phyloP scores from a whole-genome alignment of 2,113 vertebrate species.

The Chloropsis hardwickii region DNA sequence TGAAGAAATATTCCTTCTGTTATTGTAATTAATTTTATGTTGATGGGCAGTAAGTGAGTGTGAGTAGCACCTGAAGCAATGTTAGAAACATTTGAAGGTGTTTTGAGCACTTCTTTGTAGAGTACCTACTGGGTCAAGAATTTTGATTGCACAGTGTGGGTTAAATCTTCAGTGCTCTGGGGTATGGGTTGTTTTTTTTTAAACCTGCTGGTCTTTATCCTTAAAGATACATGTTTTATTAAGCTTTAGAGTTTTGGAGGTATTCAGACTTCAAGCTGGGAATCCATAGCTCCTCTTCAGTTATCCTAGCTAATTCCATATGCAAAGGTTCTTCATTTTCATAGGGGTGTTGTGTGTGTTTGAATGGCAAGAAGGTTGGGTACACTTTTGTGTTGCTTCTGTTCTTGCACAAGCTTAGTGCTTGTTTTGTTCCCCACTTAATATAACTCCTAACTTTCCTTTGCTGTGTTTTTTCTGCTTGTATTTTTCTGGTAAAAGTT shows the following conservation, averaged over 20 bases:
- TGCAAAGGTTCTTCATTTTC: background rate
- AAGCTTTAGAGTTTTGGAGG: background rate
- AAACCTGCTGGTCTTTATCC: background rate
- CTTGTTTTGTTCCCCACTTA: background rate
- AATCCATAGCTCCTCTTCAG: background rate
- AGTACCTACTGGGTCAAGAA: background rate
- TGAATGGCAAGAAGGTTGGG: background rate
- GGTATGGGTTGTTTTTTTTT: background rate
- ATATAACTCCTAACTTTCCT: background rate
- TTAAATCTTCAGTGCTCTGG: background rate
- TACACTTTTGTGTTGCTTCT: background rate
- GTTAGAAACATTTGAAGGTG: background rate
- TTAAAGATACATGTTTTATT: background rate
- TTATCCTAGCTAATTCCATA: background rate
- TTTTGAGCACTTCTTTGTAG: background rate
- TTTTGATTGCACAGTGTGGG: fast-evolving
- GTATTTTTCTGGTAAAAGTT: background rate
- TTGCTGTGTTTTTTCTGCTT: background rate
- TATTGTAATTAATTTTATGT: background rate
- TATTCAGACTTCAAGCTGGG: background rate
- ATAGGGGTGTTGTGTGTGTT: background rate
- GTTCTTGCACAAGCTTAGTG: background rate
- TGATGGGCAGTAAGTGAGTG: background rate
- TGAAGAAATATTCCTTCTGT: background rate
- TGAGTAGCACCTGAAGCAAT: background rate